Conservation (phyloP, 1,140 invertebrate genomes). For the Drosophila suzukii region DNA sequence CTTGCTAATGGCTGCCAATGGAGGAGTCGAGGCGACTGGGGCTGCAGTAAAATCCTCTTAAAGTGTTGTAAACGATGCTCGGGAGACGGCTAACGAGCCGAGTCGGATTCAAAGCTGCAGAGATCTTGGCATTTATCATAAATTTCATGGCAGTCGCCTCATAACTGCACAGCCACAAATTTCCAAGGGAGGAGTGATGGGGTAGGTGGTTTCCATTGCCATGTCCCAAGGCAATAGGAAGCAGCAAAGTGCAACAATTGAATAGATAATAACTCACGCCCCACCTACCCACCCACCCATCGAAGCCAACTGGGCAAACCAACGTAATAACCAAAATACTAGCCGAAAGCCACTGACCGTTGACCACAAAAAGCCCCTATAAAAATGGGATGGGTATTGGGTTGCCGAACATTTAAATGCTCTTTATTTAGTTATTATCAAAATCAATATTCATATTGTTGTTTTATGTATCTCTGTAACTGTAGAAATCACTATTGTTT, state of each 20-base stretch:
- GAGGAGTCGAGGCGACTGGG: conserved; percentile 11
- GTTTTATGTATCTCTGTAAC: too few species aligned
- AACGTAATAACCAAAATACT: conserved; percentile 53
- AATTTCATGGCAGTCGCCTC: conserved; percentile 48
- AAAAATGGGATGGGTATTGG: neutral
- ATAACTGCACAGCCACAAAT: conserved; percentile 48
- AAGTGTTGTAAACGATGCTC: conserved; percentile 77
- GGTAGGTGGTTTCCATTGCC: conserved; percentile 19
- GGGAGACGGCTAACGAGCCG: conserved; percentile 66
- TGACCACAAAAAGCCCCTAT: conserved; percentile 51
- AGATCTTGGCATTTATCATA: conserved; percentile 69
- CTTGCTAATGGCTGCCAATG: conserved; percentile 77
- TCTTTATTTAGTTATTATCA: neutral
- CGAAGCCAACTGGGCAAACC: conserved; percentile 26
- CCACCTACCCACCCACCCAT: conserved; percentile 66
- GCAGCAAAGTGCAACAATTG: conserved; percentile 82
- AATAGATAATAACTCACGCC: conserved; percentile 84
- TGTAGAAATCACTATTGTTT: too few species aligned
- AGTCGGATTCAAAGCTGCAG: conserved; percentile 27
- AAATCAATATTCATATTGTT: too few species aligned
- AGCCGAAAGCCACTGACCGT: conserved; percentile 73
- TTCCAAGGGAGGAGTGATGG: conserved; percentile 1
- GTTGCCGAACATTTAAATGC: neutral
- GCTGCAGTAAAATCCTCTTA: conserved; percentile 57
- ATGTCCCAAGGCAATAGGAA: conserved; percentile 63